phyloP scores from a whole-genome alignment of 1,140 invertebrate species.

The Pseudoatta argentina region DNA sequence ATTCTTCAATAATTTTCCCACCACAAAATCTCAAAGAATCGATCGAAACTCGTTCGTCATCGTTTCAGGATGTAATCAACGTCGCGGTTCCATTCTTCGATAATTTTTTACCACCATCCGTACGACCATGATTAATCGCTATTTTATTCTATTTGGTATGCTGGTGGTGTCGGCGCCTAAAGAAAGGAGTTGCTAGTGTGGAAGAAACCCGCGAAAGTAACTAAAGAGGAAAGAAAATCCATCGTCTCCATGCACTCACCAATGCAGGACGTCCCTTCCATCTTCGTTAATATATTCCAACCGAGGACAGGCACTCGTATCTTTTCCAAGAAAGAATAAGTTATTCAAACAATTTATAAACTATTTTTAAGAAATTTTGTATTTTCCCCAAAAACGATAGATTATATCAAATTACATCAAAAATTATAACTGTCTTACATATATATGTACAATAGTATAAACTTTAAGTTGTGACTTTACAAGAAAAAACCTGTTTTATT shows the following conservation, averaged over 20 bases:
- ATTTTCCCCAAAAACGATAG: background rate
- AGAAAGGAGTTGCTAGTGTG: slow-evolving; percentile 44
- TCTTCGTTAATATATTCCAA: slow-evolving; percentile 62
- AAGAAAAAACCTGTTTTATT: background rate
- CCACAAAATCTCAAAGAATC: slow-evolving; percentile 21
- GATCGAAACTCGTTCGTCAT: slow-evolving; percentile 64
- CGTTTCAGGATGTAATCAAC: slow-evolving; percentile 62
- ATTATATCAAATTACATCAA: background rate
- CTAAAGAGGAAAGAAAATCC: slow-evolving; percentile 58
- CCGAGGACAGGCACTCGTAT: slow-evolving; percentile 17
- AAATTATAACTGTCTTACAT: background rate
- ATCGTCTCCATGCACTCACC: slow-evolving; percentile 60
- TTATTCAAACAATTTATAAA: slow-evolving; percentile 41
- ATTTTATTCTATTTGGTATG: slow-evolving; percentile 61
- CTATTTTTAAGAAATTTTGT: background rate
- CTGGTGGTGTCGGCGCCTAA: slow-evolving; percentile 40
- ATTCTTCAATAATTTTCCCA: slow-evolving; percentile 53
- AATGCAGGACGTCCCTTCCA: slow-evolving; percentile 54
- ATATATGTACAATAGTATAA: background rate
- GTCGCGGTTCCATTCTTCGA: slow-evolving; percentile 55
- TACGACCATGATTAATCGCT: slow-evolving; percentile 66
- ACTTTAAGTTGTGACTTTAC: background rate
- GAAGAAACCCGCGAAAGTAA: slow-evolving; percentile 47
- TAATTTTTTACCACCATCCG: slow-evolving; percentile 68
- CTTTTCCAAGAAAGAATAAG: slow-evolving; percentile 30